Conservation (phyloP, 2,888 invertebrate genomes). For the Clusia tigrina region DNA sequence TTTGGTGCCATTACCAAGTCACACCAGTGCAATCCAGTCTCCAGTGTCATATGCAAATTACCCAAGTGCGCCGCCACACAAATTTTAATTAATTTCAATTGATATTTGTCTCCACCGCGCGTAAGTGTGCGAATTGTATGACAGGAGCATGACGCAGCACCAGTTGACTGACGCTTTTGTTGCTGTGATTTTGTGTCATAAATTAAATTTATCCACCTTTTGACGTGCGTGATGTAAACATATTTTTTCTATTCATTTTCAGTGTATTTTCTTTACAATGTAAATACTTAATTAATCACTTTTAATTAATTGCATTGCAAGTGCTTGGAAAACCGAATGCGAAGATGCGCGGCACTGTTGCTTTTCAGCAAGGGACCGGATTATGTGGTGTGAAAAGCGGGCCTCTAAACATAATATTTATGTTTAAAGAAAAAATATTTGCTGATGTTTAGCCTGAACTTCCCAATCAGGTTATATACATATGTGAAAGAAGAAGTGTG, state of each 20-base stretch:
- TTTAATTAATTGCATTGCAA: not conserved
- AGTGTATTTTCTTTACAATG: no score
- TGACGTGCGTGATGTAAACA: conserved; percentile 2
- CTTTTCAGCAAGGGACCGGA: no score
- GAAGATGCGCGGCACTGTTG: no score
- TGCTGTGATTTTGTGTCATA: conserved; percentile 2
- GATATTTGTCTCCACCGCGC: conserved; percentile 2
- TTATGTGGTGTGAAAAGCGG: not conserved
- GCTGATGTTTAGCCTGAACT: no score
- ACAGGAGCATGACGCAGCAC: no score
- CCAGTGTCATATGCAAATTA: not conserved
- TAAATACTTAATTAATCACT: conserved; percentile 6
- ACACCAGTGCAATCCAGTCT: not conserved
- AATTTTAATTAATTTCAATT: conserved; percentile 11
- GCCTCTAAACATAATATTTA: no score
- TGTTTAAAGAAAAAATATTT: no score
- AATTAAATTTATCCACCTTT: not conserved
- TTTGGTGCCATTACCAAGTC: not conserved
- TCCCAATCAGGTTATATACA: no score
- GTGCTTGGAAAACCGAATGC: not conserved
- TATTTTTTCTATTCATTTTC: no score
- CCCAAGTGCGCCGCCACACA: conserved; percentile 3
- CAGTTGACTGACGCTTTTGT: not conserved
- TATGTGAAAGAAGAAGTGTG: no score
- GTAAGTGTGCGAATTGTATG: not conserved